Conservation (phyloP, 2,888 invertebrate genomes). For the Atrina japonica region DNA sequence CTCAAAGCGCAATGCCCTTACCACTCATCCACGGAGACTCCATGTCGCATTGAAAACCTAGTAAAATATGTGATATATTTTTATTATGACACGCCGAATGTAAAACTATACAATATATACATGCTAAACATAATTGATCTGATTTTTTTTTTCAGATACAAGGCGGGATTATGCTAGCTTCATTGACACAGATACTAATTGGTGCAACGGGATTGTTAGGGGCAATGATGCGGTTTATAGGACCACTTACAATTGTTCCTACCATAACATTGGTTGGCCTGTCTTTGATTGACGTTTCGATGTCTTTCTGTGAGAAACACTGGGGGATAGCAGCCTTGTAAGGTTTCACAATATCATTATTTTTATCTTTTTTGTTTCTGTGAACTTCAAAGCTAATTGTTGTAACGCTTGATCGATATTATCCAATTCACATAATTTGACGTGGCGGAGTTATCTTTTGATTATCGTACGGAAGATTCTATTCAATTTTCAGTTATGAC, state of each 20-base stretch:
- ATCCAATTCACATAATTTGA: no score
- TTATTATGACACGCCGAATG: no score
- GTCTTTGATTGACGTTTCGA: slow-evolving; percentile 90
- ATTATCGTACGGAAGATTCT: no score
- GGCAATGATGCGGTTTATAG: slow-evolving; percentile 83
- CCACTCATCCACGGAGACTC: no score
- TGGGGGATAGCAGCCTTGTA: slow-evolving; percentile 92
- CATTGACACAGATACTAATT: slow-evolving; percentile 66
- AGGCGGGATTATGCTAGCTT: slow-evolving; percentile 70
- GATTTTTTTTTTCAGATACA: slow-evolving; percentile 61
- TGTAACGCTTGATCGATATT: no score
- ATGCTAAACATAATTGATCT: no score
- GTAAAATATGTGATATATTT: no score
- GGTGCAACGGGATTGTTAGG: slow-evolving; percentile 69
- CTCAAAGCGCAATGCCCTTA: no score
- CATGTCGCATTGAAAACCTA: no score
- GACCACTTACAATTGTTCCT: slow-evolving; percentile 92
- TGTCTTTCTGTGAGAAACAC: slow-evolving; percentile 89
- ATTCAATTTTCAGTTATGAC: no score
- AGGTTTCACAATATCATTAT: slow-evolving; percentile 64
- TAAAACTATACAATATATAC: no score
- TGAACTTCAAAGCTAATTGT: slow-evolving; percentile 22
- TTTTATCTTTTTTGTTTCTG: slow-evolving; percentile 9
- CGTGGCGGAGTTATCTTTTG: no score
- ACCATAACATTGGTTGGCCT: slow-evolving; percentile 92